Conservation (phyloP, 2,797 vertebrate genomes). For the Hydrolagus colliei region DNA sequence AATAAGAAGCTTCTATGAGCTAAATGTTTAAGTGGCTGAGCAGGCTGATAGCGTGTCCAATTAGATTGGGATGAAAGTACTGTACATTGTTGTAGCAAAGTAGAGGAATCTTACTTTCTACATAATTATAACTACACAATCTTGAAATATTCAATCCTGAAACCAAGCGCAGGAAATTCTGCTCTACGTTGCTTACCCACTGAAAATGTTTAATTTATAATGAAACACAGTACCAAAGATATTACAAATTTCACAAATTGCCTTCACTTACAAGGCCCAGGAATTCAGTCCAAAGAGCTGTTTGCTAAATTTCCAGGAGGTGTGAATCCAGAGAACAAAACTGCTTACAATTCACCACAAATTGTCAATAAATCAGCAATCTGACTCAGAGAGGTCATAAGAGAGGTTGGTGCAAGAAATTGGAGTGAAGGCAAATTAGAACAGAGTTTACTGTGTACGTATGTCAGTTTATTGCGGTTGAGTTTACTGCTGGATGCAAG, state of each 20-base stretch:
- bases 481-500: too few species aligned
- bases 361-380: not conserved
- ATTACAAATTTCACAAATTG: not conserved
- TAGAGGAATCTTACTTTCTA: not conserved
- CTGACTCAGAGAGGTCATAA: not conserved
- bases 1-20: too few species aligned
- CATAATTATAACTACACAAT: not conserved
- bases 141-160: not conserved
- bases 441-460: too few species aligned
- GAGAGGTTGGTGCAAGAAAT: not conserved
- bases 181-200: too few species aligned
- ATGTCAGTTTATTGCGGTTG: too few species aligned
- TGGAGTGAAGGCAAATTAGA: not conserved
- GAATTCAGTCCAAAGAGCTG: not conserved
- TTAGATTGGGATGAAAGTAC: not conserved
- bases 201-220: too few species aligned
- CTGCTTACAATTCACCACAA: not conserved
- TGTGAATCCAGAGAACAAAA: not conserved
- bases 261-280: not conserved
- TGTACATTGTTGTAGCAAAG: not conserved
- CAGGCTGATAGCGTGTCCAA: not conserved
- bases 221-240: too few species aligned
- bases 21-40: not conserved
- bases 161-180: too few species aligned
- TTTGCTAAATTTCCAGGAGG: too few species aligned